Conservation (phyloP, 1,140 invertebrate genomes). For the Mamestra configurata region DNA sequence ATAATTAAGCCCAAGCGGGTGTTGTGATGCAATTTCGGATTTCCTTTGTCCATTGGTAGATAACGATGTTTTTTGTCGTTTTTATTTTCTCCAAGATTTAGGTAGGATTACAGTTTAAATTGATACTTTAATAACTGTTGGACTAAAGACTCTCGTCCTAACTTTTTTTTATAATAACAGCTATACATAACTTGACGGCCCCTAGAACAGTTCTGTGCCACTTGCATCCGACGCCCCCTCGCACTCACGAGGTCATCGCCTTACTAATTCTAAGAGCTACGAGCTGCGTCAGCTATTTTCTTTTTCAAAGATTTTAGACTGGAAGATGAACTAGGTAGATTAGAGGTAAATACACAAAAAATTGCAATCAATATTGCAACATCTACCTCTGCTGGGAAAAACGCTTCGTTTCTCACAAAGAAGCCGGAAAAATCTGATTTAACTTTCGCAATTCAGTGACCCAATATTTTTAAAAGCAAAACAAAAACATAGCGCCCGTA, state of each 20-base stretch:
- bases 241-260: constrained; percentile 24
- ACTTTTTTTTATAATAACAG: background rate
- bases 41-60: too few relatives aligned
- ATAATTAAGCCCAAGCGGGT: background rate
- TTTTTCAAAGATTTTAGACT: background rate
- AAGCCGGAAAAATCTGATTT: background rate
- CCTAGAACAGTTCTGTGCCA: background rate
- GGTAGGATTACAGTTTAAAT: too few relatives aligned
- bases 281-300: background rate
- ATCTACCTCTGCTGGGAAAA: background rate
- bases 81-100: too few relatives aligned
- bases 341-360: too few relatives aligned
- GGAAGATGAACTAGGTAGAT: too few relatives aligned
- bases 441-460: constrained; percentile 31
- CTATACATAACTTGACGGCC: background rate
- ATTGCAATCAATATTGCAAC: too few relatives aligned
- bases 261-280: constrained; percentile 13
- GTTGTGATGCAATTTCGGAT: too few relatives aligned
- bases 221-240: constrained; percentile 23
- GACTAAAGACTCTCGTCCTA: background rate
- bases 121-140: too few relatives aligned
- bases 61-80: too few relatives aligned
- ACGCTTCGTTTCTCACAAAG: background rate
- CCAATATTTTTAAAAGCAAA: constrained; percentile 36
- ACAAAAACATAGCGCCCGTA: constrained; percentile 16